Conservation (phyloP, 2,797 vertebrate species). For the Paramormyrops hopkinsi region DNA sequence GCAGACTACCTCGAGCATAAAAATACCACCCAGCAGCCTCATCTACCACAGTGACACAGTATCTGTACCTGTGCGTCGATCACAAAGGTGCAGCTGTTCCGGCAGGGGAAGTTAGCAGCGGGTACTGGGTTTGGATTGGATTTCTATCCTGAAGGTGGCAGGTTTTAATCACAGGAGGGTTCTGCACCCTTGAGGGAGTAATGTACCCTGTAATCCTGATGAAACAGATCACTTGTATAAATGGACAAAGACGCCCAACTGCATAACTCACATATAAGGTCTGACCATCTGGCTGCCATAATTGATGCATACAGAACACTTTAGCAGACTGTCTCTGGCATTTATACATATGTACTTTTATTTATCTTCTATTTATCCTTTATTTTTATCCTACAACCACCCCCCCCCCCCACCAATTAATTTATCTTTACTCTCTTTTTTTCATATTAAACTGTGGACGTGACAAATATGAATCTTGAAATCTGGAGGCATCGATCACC, state of each 20-base stretch:
- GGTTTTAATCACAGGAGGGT: neutral
- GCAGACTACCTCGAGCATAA: neutral
- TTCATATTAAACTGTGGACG: neutral
- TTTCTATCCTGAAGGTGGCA: neutral
- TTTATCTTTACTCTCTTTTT: neutral
- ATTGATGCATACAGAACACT: neutral
- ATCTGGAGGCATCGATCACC: neutral
- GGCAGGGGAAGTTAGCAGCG: neutral
- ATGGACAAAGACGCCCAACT: neutral
- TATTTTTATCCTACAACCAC: neutral
- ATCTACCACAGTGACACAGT: neutral
- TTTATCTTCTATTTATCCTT: neutral
- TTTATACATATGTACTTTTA: neutral
- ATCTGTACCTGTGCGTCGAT: neutral
- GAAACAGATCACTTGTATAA: neutral
- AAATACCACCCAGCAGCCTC: neutral
- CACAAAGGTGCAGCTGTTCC: neutral
- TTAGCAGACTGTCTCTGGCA: neutral
- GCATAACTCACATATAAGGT: neutral
- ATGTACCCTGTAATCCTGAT: neutral
- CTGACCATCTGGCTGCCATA: neutral
- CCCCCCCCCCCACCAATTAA: neutral
- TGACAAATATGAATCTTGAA: neutral
- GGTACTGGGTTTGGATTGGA: neutral
- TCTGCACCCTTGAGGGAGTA: neutral